These are phyloP conservation scores for Alligator sinensis DNA, from an alignment of 2,113 vertebrate species.

Conservation along the genomic window DNA sequence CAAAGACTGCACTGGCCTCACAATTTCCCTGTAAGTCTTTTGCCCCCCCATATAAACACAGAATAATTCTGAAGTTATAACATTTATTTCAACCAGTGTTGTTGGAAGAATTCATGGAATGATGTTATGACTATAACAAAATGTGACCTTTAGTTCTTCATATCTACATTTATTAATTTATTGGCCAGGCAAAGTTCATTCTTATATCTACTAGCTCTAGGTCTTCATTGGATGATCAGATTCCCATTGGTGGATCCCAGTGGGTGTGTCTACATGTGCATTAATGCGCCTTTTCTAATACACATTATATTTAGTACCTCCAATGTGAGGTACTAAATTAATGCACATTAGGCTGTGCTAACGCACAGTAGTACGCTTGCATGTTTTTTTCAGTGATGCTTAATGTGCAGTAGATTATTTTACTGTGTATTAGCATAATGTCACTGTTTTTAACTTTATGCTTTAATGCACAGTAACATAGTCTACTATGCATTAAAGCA, in stretches of 20 bases:
- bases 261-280: too few relatives aligned
- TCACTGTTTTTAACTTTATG: too few relatives aligned
- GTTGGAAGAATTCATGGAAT: background rate
- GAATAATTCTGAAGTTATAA: background rate
- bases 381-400: too few relatives aligned
- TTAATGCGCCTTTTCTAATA: too few relatives aligned
- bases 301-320: too few relatives aligned
- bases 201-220: background rate
- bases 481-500: too few relatives aligned
- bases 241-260: background rate
- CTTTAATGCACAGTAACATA: too few relatives aligned
- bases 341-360: too few relatives aligned
- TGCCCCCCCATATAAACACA: background rate
- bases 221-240: background rate
- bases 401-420: too few relatives aligned
- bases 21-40: background rate
- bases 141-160: background rate
- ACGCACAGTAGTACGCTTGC: too few relatives aligned
- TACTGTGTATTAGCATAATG: too few relatives aligned
- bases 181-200: background rate
- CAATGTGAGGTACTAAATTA: too few relatives aligned
- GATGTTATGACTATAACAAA: background rate
- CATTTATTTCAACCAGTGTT: background rate
- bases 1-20: background rate
- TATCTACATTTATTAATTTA: background rate